Evolutionary conservation across 2,797 vertebrate genomes (phyloP), one percentile per base, ranked within the genome.

Genomic region (Cygnus olor): DNA sequence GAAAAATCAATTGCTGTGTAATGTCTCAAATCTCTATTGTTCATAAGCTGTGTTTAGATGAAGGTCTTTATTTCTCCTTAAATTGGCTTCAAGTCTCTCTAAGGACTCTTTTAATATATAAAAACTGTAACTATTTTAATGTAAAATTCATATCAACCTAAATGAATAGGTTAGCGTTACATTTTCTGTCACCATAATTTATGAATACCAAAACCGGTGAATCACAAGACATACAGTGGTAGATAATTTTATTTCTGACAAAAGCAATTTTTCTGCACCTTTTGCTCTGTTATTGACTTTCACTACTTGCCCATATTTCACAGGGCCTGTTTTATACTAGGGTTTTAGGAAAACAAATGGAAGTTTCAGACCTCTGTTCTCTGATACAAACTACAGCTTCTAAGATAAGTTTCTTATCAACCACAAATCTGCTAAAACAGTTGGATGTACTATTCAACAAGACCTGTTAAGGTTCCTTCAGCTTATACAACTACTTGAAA

Each of bases 71-170:
- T 77, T 91, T 94, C 83, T 85, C 83, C 61, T 86, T 96, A 94
- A 91, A 91, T 71, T 85, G 68, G 85, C 91, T 93, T 96, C 58
- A 85, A 73, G 80, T 85, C 76, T 89, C 80, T 91, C 66, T 65
- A 80, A 90, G 85, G 85, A 68, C 65, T 86, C 68, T 86, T 81
- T 54, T 70, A 92, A 93, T 56, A 77, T 89, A 93, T 83, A 93
- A 94, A 93, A 96, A 61, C 58, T 56, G 60, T 80, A 94, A 85
- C 58, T 32, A 82, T 87, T 94, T 97, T 64, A 83, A 94, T 85
- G 63, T 82, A 86, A 92, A 91, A 95, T 84, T 92, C 64, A 13
- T 51, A 82, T 34, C 53, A 80, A 86, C 60, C 72, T 94, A 85
- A 89, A 92, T 56, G 61, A 94, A 89, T 32, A 71, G 84, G 80